Base-by-base conservation (phyloP, 1,140 invertebrate species). In the Penaeus chinensis region DNA sequence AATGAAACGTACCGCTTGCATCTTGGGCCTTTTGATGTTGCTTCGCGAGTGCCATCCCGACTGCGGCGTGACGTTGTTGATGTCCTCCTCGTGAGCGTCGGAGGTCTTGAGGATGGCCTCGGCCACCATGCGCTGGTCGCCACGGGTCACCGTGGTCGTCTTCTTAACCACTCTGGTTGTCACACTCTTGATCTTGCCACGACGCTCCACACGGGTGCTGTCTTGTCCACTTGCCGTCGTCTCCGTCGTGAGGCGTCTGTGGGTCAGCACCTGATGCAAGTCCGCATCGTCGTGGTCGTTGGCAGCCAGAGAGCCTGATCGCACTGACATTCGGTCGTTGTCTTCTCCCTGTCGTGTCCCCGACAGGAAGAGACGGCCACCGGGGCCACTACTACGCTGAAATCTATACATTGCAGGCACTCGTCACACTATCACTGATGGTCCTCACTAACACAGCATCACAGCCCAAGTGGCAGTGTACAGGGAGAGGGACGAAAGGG, bases 161-260 rank as follows among this genome's bases (percentile, higher is more conserved):
- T 98, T 98, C 77, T 96, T 94, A 11, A 98, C 95, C 87, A 98
- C 96, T 90, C 96, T 95, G 42, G 96, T 96, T 22, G 96, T 97
- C 83, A 97, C 96, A 85, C 90, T 91, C 78, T 95, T 94, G 90
- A 95, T 95, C 80, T 91, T 91, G 24, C 90, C 90, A 42, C 91
- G 91, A 32, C 91, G 88, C 95, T 96, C 92, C 94, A 96, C 90
- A 95, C 95, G 89, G 94, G 95, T 91, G 94, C 95, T 93, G 94
- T 95, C 91, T 95, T 96, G 90, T 63, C 91, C 92, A 77, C 89
- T 91, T 61, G 96, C 96, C 92, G 96, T 93, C 91, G 96, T 95
- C 93, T 96, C 96, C 86, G 96, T 97, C 90, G 96, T 96, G 89
- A 97, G 93, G 90, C 95, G 94, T 91, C 96, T 95, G 91, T 96